A percentile compares a stretch with the other conserved stretches of the same genome.
Conservation (phyloP, 2,888 invertebrate species). For the Sepioteuthis lessoniana region DNA sequence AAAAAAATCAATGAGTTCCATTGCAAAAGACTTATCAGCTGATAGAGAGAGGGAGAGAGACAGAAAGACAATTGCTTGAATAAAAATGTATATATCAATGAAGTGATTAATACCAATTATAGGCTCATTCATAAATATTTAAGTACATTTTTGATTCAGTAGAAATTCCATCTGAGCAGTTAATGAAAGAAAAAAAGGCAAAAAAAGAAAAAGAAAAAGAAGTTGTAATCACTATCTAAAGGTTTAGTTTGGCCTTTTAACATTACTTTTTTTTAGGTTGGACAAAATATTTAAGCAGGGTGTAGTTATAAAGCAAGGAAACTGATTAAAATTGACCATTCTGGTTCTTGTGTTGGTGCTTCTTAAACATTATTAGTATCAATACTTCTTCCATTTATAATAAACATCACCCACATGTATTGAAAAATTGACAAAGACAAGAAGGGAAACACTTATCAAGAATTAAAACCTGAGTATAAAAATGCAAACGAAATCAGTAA, state of each 20-base stretch:
- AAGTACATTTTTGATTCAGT: no score
- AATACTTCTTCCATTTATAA: no score
- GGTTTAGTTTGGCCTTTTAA: neutral
- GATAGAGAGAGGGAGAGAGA: no score
- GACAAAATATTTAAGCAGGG: neutral
- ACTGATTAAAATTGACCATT: neutral
- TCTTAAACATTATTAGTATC: neutral
- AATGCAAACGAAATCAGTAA: constrained; percentile 15
- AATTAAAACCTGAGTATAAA: neutral
- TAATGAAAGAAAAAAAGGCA: no score
- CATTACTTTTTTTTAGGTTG: neutral
- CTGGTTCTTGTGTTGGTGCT: neutral
- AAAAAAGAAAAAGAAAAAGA: neutral
- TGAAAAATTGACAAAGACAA: neutral
- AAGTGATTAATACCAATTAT: no score
- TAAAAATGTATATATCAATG: no score
- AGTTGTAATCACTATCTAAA: neutral
- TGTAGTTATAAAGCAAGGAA: neutral
- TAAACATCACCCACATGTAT: neutral
- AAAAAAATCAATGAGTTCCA: no score
- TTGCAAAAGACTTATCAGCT: no score
- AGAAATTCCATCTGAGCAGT: no score
- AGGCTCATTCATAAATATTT: no score
- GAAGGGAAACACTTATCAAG: neutral
- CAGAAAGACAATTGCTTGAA: no score